Evolutionary conservation across 2,797 vertebrate species (phyloP).

Genomic region (Mus caroli): DNA sequence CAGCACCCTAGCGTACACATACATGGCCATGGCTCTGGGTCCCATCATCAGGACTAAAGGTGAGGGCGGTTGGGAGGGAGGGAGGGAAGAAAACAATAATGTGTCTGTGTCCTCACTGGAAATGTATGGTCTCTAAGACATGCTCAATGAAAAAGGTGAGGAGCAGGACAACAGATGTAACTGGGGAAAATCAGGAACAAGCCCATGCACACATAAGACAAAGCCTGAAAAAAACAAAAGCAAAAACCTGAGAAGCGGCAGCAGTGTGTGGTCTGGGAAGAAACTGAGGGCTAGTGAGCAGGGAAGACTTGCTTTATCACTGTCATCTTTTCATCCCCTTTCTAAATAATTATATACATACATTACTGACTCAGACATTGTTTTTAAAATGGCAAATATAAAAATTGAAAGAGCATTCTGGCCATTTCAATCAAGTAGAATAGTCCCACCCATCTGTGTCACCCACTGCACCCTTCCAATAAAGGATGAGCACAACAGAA

Average conservation of each 20-base stretch:
- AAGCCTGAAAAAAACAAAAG: not conserved
- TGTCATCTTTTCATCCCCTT: not conserved
- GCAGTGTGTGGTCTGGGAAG: not conserved
- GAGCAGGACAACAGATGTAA: not conserved
- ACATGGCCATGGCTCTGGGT: too few relatives aligned
- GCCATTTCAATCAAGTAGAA: not conserved
- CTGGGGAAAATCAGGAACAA: not conserved
- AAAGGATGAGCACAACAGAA: not conserved
- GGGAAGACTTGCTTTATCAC: not conserved
- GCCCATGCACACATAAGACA: not conserved
- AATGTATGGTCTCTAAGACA: not conserved
- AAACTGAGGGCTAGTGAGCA: not conserved
- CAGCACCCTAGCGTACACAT: not conserved
- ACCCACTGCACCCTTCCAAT: not conserved
- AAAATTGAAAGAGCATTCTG: constrained; percentile 24
- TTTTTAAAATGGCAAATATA: not conserved
- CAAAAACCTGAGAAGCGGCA: too few relatives aligned
- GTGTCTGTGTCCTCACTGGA: not conserved
- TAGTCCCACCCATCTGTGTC: not conserved
- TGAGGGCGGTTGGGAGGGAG: too few relatives aligned
- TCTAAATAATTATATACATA: not conserved
- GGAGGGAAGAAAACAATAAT: not conserved
- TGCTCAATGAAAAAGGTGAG: constrained; percentile 19
- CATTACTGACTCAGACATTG: constrained; percentile 17
- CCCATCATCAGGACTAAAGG: not conserved